phyloP scores from a whole-genome alignment of 2,888 invertebrate genomes.

The Phorcus lineatus region DNA sequence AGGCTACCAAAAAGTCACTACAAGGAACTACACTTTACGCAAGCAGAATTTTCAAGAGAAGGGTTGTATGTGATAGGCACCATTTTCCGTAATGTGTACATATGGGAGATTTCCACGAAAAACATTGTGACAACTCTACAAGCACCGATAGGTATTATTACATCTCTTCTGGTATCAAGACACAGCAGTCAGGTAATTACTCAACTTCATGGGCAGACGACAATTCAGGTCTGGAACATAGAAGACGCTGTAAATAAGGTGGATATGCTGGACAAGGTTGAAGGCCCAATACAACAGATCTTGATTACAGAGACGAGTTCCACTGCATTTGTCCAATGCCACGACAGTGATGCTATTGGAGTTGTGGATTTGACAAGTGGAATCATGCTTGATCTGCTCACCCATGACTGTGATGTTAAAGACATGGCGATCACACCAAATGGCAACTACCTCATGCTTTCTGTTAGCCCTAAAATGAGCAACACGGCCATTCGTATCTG shows the following conservation, averaged over 20 bases:
- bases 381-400: slow-evolving; percentile 70
- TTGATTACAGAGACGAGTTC: slow-evolving; percentile 58
- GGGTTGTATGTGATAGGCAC: slow-evolving; percentile 68
- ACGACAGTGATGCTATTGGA: slow-evolving; percentile 71
- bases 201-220: slow-evolving; percentile 34
- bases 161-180: slow-evolving; percentile 58
- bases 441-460: slow-evolving; percentile 68
- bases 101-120: slow-evolving; percentile 67
- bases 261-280: slow-evolving; percentile 67
- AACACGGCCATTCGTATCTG: slow-evolving; percentile 68
- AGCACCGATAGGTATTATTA: slow-evolving; percentile 72
- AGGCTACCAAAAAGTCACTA: slow-evolving; percentile 68
- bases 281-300: slow-evolving; percentile 64
- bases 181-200: slow-evolving; percentile 65
- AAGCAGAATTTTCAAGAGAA: slow-evolving; percentile 70
- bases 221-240: slow-evolving; percentile 68
- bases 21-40: slow-evolving; percentile 60
- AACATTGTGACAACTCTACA: slow-evolving; percentile 63
- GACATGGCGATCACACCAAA: slow-evolving; percentile 66
- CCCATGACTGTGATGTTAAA: slow-evolving; percentile 66
- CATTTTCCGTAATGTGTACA: slow-evolving; percentile 72
- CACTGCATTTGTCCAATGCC: slow-evolving; percentile 65
- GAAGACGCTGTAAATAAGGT: slow-evolving; percentile 43
- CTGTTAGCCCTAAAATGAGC: slow-evolving; percentile 53
- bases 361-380: slow-evolving; percentile 72